Conservation (phyloP, 1,140 invertebrate species). For the Dinoponera quadriceps region DNA sequence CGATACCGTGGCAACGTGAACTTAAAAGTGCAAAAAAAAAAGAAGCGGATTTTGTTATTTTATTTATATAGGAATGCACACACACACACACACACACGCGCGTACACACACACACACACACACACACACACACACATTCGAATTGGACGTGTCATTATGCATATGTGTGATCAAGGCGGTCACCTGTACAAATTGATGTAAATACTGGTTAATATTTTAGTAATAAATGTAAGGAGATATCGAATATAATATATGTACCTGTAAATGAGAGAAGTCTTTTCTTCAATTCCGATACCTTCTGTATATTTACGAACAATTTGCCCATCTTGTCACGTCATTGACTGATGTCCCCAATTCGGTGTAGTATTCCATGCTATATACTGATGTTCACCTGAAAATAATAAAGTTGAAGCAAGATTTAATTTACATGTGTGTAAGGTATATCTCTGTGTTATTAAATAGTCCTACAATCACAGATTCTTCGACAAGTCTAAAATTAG, state of each 20-base stretch:
- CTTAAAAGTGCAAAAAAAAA: neutral
- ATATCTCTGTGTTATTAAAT: too few species aligned
- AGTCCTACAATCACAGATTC: too few species aligned
- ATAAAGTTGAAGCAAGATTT: too few species aligned
- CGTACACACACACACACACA: constrained; percentile 1
- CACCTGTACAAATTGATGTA: constrained; percentile 77
- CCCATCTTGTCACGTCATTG: neutral
- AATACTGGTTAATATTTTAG: constrained; percentile 72
- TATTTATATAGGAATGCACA: constrained; percentile 6
- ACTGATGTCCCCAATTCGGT: too few species aligned
- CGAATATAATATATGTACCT: constrained; percentile 66
- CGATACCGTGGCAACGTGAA: neutral
- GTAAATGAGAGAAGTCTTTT: constrained; percentile 31
- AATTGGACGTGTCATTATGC: constrained; percentile 52
- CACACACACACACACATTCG: constrained; percentile 13
- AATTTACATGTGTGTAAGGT: too few species aligned
- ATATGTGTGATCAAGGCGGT: constrained; percentile 59
- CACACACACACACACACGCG: neutral
- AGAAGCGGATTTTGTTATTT: constrained; percentile 7
- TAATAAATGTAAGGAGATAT: constrained; percentile 65
- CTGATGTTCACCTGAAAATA: too few species aligned
- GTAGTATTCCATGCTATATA: too few species aligned
- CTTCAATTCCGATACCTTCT: neutral
- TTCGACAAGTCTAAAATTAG: too few species aligned
- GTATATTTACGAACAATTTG: neutral